A percentile compares a stretch with the other conserved stretches of the same genome.
Conservation (phyloP, 2,888 invertebrate genomes). For the Eudemis profundana region DNA sequence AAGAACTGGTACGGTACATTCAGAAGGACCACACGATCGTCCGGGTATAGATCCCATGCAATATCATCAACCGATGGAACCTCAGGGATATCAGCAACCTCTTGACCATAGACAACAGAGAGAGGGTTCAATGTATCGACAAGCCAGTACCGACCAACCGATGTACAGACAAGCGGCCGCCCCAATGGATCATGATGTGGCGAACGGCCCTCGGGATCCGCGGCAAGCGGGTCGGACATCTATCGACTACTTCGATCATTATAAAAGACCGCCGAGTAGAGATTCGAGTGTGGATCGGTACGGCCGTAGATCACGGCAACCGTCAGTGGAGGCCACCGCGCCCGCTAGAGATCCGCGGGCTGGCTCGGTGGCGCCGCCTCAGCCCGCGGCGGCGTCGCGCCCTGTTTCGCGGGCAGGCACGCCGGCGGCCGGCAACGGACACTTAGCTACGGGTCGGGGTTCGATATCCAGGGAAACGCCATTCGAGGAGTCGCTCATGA, state of each 20-base stretch:
- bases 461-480: constrained; percentile 85
- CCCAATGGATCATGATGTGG: constrained; percentile 74
- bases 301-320: constrained; percentile 91
- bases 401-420: constrained; percentile 82
- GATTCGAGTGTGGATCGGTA: constrained; percentile 94
- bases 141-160: constrained; percentile 75
- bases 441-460: constrained; percentile 86
- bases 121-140: constrained; percentile 81
- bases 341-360: constrained; percentile 85
- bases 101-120: constrained; percentile 67
- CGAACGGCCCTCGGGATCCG: constrained; percentile 75
- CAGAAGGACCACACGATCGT: constrained; percentile 68
- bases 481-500: constrained; percentile 92
- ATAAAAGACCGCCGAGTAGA: constrained; percentile 95
- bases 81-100: constrained; percentile 63
- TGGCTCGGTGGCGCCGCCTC: constrained; percentile 91
- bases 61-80: constrained; percentile 53
- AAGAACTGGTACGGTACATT: constrained; percentile 74
- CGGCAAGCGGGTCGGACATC: constrained; percentile 82
- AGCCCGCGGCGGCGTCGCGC: constrained; percentile 88
- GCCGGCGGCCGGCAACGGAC: constrained; percentile 87
- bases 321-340: constrained; percentile 89
- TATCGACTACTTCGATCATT: constrained; percentile 97
- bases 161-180: constrained; percentile 75
- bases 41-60: constrained; percentile 52